phyloP scores from a whole-genome alignment of 2,113 vertebrate genomes.

The Varanus komodoensis region DNA sequence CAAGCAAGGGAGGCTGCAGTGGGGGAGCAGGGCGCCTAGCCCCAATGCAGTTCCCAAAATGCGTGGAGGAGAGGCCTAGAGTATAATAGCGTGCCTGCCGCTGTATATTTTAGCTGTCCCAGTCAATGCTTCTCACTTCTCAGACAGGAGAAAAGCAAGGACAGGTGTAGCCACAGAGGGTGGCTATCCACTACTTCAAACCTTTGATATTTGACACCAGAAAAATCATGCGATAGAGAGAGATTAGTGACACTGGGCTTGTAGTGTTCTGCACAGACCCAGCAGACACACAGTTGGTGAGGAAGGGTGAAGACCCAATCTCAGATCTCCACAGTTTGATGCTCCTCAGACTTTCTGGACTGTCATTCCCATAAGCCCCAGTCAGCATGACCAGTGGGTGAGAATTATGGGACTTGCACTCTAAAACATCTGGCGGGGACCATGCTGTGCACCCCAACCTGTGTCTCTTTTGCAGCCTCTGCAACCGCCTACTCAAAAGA shows the following conservation, averaged over 20 bases:
- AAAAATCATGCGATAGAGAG: too few relatives aligned
- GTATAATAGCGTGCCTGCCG: not conserved
- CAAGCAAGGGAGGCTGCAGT: too few relatives aligned
- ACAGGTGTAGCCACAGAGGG: not conserved
- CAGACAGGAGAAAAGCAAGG: not conserved
- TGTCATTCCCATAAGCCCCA: not conserved
- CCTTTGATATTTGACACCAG: not conserved
- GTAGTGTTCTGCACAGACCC: not conserved
- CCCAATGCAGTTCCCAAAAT: not conserved
- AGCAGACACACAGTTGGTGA: not conserved
- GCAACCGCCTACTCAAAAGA: not conserved
- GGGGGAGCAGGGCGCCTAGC: not conserved
- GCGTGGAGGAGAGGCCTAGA: not conserved
- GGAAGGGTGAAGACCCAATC: not conserved
- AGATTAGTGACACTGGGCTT: not conserved
- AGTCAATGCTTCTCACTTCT: too few relatives aligned
- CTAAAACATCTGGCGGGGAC: not conserved
- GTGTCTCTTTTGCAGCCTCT: not conserved
- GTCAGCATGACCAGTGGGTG: not conserved
- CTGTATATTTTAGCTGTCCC: not conserved
- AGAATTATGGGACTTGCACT: not conserved
- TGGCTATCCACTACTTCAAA: not conserved
- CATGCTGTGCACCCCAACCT: not conserved
- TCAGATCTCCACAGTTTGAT: not conserved
- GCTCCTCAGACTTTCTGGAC: not conserved